phyloP scores from a whole-genome alignment of 2,113 vertebrate species.

The Channa argus region DNA sequence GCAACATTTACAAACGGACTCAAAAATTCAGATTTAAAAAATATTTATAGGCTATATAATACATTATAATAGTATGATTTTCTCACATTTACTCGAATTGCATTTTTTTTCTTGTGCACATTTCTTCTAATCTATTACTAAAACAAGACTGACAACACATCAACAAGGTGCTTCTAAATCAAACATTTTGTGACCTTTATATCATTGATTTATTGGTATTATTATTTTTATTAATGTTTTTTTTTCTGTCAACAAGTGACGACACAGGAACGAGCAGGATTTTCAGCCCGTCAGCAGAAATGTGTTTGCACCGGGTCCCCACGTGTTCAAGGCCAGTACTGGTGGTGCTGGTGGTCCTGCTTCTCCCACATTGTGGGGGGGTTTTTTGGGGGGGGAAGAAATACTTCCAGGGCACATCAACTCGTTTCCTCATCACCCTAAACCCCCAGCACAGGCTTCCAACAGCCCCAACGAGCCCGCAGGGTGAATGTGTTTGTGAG shows the following conservation, averaged over 20 bases:
- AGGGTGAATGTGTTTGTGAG: constrained; percentile 68
- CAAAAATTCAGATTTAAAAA: no score
- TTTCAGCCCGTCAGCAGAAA: constrained; percentile 14
- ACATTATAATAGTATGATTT: not conserved
- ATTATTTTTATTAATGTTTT: no score
- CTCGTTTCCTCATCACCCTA: constrained; percentile 81
- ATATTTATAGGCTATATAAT: no score
- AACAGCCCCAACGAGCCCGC: constrained; percentile 27
- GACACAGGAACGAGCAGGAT: not conserved
- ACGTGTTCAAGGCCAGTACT: constrained; percentile 56
- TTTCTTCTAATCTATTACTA: no score
- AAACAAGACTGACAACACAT: no score
- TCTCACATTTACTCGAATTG: not conserved
- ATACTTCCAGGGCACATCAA: constrained; percentile 86
- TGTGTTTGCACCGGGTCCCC: constrained; percentile 37
- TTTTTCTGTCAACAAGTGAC: not conserved
- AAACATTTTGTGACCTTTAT: no score
- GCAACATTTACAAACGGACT: no score
- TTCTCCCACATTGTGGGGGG: constrained; percentile 73
- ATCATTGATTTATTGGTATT: no score
- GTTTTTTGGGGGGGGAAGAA: constrained; percentile 73
- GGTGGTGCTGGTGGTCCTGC: constrained; percentile 41
- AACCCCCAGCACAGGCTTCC: constrained; percentile 36
- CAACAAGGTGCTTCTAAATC: no score
- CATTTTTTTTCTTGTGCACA: no score